Percentiles rank a stretch among this genome's conserved stretches.
Evolutionary conservation across 2,888 invertebrate genomes (phyloP).

Genomic region (Dicyrtoma fusca): DNA sequence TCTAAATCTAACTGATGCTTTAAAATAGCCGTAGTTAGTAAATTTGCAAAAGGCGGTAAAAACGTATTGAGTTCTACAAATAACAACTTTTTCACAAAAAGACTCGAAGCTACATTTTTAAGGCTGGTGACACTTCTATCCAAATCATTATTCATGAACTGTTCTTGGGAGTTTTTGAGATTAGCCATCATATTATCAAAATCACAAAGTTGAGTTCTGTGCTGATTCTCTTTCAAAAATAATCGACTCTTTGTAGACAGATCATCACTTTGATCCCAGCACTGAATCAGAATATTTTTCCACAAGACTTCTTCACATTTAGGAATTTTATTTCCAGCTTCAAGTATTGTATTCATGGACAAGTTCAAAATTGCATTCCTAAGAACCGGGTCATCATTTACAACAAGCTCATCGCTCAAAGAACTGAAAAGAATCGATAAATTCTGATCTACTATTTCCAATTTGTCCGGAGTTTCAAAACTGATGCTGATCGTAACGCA

Average conservation of each 20-base stretch:
- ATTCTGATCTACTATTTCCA: slow-evolving; percentile 13
- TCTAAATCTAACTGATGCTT: slow-evolving; percentile 13
- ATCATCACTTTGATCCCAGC: slow-evolving; percentile 1
- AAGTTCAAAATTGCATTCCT: not conserved
- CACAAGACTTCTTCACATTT: slow-evolving; percentile 19
- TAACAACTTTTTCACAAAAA: not conserved
- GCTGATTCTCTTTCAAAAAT: not conserved
- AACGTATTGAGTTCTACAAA: slow-evolving; percentile 8
- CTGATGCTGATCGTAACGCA: not conserved
- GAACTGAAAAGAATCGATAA: not conserved
- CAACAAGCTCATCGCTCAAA: slow-evolving; percentile 11
- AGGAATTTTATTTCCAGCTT: slow-evolving; percentile 4
- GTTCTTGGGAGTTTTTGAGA: slow-evolving; percentile 1
- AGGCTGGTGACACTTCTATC: slow-evolving; percentile 6
- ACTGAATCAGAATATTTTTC: slow-evolving; percentile 6
- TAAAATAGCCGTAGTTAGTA: slow-evolving; percentile 1
- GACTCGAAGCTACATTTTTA: slow-evolving; percentile 15
- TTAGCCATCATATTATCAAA: not conserved
- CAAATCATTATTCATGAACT: slow-evolving; percentile 3
- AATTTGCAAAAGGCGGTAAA: slow-evolving; percentile 12
- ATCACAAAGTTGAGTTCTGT: slow-evolving; percentile 9
- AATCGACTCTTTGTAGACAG: slow-evolving; percentile 3
- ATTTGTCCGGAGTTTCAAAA: not conserved
- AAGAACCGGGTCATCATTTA: slow-evolving; percentile 3
- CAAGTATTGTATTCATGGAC: not conserved